Base-by-base conservation (phyloP, 1,140 invertebrate species). In the Drosophila orena region DNA sequence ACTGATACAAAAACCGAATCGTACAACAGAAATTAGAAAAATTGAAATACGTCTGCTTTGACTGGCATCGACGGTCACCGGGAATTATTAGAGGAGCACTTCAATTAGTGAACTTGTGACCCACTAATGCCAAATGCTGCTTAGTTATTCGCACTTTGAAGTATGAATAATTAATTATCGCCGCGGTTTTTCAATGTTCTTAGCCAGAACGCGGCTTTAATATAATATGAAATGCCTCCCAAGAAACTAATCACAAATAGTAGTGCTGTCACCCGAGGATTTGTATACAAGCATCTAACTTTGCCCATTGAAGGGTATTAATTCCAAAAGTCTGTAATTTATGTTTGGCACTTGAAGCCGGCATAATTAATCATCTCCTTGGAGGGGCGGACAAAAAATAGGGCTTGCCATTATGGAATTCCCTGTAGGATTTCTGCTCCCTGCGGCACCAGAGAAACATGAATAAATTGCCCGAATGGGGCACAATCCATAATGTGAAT, bases 401-500 rank as follows among this genome's bases (percentile, higher is more conserved):
- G 20, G 12, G 34, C 15, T 30, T 8, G 49, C 22, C n/a, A 3
- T 56, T 40, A 37, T 57, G 59, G 20, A 47, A 35, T 24, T 17
- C 40, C 24, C 34, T n/a, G 40, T 55, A 57, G 42, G 35, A 47
- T 43, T 71, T 70, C 47, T 24, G 17, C 7, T 11, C 34, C 52
- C 50, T 20, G n/a, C 12, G 52, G 27, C 50, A 20, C 12, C 7
- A 24, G 5, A 11, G 3, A 70, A 70, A 70, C 57, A 70, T 57
- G 64, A 71, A 57, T 71, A 57, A 71, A 71, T 70, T 37, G 27
- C 20, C 20, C 35, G 24, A 57, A 12, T 37, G 20, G 27, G 44
- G 15, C 42, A 62, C 42, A 62, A 79, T 84, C 80, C 74, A 83
- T 79, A 84, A 71, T 47, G 38, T 20, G n/a, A n/a, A n/a, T n/a